These are phyloP conservation scores for Dioctria rufipes DNA, from an alignment of 2,888 invertebrate species.

Conservation along the genomic window DNA sequence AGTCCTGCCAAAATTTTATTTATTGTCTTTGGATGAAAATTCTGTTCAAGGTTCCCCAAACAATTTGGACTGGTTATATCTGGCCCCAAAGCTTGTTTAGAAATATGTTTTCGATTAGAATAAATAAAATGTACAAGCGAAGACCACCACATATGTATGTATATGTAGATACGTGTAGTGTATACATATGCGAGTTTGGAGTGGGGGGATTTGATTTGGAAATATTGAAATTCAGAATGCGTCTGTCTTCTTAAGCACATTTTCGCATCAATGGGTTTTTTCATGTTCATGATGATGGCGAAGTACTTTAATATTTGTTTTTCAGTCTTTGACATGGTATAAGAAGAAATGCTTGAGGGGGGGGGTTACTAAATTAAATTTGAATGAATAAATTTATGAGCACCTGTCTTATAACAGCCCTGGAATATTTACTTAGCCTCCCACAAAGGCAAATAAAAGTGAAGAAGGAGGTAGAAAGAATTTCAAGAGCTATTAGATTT, in stretches of 20 bases:
- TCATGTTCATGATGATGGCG: neutral
- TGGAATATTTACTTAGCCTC: no score
- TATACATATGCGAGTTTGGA: neutral
- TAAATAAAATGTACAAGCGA: slow-evolving; percentile 9
- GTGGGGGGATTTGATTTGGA: neutral
- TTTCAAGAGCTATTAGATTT: no score
- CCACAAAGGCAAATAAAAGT: no score
- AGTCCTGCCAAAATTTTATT: slow-evolving; percentile 25
- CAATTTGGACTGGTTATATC: neutral
- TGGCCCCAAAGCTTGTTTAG: neutral
- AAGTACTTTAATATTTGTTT: neutral
- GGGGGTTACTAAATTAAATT: no score
- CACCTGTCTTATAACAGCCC: no score
- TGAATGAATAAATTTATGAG: no score
- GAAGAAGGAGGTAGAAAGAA: no score
- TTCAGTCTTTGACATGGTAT: neutral
- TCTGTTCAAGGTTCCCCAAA: neutral
- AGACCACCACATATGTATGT: neutral
- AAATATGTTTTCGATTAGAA: slow-evolving; percentile 12
- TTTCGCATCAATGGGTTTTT: slow-evolving; percentile 44
- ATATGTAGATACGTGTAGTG: neutral
- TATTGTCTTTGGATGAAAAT: slow-evolving; percentile 38
- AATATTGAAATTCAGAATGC: slow-evolving; percentile 41
- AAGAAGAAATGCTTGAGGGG: neutral
- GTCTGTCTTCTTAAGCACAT: slow-evolving; percentile 38